Evolutionary conservation across 1,140 invertebrate genomes (phyloP).

Genomic region (Drosophila pallidifrons): DNA sequence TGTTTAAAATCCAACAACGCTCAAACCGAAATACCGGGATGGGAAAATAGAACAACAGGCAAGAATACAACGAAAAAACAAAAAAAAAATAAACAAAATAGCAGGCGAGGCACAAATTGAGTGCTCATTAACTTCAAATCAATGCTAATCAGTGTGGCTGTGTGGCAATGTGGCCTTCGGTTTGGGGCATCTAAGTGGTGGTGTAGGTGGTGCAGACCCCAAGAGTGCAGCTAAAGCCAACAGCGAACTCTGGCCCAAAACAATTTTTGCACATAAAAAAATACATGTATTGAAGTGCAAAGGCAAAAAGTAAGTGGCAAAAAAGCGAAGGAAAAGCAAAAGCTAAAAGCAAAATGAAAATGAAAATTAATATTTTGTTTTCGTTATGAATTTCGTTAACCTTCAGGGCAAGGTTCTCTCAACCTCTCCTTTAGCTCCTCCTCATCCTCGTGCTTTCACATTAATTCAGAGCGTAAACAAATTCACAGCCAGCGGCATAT

Average conservation of each 20-base stretch:
- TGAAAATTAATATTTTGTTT: conserved; percentile 36
- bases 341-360: conserved; percentile 13
- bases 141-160: conserved; percentile 70
- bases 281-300: conserved; percentile 2
- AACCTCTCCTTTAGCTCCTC: too few relatives aligned
- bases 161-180: background rate
- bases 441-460: conserved; percentile 21
- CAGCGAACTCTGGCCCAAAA: conserved; percentile 1
- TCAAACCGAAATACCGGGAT: background rate
- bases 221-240: background rate
- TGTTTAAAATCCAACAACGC: conserved; percentile 26
- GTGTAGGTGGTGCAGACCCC: background rate
- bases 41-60: conserved; percentile 17
- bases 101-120: conserved; percentile 51
- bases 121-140: conserved; percentile 75
- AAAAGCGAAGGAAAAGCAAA: conserved; percentile 5
- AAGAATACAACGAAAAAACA: conserved; percentile 1
- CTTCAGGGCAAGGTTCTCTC: background rate
- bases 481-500: conserved; percentile 51
- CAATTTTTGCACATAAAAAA: conserved; percentile 11
- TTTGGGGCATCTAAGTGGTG: background rate
- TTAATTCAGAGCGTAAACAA: conserved; percentile 59
- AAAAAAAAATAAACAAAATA: conserved; percentile 9
- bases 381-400: conserved; percentile 27
- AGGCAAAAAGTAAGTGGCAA: background rate